Conservation (phyloP, 2,113 vertebrate genomes). For the Phrynosoma platyrhinos region DNA sequence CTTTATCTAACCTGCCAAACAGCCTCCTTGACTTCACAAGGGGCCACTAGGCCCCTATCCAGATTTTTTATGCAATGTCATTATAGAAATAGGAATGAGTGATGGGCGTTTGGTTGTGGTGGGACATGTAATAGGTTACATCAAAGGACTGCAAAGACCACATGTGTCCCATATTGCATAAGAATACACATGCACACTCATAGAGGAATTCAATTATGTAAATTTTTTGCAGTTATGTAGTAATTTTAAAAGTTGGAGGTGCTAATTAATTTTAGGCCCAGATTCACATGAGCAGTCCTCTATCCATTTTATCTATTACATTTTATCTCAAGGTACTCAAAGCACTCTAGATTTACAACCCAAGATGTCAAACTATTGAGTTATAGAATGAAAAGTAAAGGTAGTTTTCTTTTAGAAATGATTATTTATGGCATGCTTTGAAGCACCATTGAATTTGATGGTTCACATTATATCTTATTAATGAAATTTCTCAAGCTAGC, state of each 20-base stretch:
- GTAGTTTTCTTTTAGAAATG: constrained; percentile 19
- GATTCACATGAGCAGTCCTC: not conserved
- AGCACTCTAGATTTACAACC: constrained; percentile 18
- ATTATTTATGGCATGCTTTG: constrained; percentile 29
- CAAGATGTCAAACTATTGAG: not conserved
- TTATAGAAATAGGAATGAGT: not conserved
- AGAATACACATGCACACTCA: not conserved
- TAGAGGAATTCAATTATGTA: not conserved
- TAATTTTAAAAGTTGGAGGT: not conserved
- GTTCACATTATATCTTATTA: constrained; percentile 34
- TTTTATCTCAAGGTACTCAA: constrained; percentile 3
- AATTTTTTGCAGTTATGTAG: not conserved
- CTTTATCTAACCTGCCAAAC: not conserved
- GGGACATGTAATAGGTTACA: not conserved
- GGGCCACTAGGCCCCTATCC: too few relatives aligned
- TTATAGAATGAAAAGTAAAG: constrained; percentile 11
- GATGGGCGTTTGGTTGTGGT: not conserved
- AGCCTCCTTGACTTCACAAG: not conserved
- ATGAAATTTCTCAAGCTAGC: constrained; percentile 34
- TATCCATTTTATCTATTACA: not conserved
- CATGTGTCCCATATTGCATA: not conserved
- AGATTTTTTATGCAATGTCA: not conserved
- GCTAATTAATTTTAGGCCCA: constrained; percentile 5
- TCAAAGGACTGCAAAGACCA: not conserved
- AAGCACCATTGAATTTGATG: constrained; percentile 16